phyloP scores from a whole-genome alignment of 1,140 invertebrate genomes.

The Lutraria rhynchaena region DNA sequence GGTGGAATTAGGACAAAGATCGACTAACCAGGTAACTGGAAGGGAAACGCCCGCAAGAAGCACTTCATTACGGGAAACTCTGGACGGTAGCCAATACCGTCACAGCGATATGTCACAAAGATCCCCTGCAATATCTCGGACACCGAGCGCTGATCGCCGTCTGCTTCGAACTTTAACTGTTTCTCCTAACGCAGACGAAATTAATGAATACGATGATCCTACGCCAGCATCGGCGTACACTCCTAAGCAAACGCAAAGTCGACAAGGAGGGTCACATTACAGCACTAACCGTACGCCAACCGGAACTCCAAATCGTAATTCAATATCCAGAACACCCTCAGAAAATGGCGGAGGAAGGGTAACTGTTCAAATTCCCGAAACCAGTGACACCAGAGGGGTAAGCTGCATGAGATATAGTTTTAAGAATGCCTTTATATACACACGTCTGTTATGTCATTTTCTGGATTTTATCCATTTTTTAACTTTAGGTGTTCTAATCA shows the following conservation, averaged over 20 bases:
- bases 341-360: not conserved
- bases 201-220: not conserved
- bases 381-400: constrained; percentile 23
- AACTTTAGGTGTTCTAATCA: too few relatives aligned
- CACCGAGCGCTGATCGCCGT: constrained; percentile 42
- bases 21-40: too few relatives aligned
- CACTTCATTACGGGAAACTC: too few relatives aligned
- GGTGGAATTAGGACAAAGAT: too few relatives aligned
- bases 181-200: constrained; percentile 23
- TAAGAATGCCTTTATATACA: too few relatives aligned
- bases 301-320: constrained; percentile 15
- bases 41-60: too few relatives aligned
- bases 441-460: too few relatives aligned
- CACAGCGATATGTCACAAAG: constrained; percentile 16
- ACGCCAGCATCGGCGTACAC: not conserved
- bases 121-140: constrained; percentile 41
- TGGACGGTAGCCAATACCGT: too few relatives aligned
- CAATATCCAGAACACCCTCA: not conserved
- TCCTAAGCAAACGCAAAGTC: not conserved
- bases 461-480: too few relatives aligned
- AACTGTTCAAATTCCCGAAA: constrained; percentile 6
- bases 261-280: not conserved
- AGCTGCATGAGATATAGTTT: too few relatives aligned
- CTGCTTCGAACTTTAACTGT: constrained; percentile 37
- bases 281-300: not conserved